Evolutionary conservation across 2,888 invertebrate species (phyloP).

Genomic region (Patella depressa): DNA sequence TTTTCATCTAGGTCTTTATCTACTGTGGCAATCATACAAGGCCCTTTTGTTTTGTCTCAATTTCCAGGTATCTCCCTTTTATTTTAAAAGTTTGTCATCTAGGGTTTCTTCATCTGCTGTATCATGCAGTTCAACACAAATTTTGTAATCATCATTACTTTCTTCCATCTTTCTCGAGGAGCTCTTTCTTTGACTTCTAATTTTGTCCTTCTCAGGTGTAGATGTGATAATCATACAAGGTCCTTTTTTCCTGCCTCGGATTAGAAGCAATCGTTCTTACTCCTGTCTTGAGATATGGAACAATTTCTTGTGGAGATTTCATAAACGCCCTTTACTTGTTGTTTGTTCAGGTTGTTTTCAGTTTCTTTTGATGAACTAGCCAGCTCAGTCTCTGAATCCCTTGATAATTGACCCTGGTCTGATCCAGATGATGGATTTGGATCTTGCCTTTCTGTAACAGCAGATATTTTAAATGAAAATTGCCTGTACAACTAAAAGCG

Average conservation of each 20-base stretch:
- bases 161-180: neutral
- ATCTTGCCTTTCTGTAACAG: neutral
- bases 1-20: neutral
- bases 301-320: neutral
- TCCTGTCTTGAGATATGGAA: neutral
- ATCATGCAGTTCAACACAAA: neutral
- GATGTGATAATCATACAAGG: neutral
- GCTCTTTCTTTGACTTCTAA: neutral
- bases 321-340: neutral
- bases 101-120: neutral
- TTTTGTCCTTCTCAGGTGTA: neutral
- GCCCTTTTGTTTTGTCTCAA: too few species aligned
- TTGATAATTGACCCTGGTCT: neutral
- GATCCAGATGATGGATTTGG: neutral
- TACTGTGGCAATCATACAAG: too few species aligned
- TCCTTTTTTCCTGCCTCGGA: neutral
- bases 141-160: neutral
- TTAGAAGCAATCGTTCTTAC: neutral
- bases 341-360: too few species aligned
- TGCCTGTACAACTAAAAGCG: too few species aligned
- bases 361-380: neutral
- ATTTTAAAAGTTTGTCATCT: neutral
- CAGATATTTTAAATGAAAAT: neutral
- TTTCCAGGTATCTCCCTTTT: neutral
- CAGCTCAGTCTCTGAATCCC: neutral